Evolutionary conservation across 2,113 vertebrate species (phyloP).

Genomic region (Cathartes aura): DNA sequence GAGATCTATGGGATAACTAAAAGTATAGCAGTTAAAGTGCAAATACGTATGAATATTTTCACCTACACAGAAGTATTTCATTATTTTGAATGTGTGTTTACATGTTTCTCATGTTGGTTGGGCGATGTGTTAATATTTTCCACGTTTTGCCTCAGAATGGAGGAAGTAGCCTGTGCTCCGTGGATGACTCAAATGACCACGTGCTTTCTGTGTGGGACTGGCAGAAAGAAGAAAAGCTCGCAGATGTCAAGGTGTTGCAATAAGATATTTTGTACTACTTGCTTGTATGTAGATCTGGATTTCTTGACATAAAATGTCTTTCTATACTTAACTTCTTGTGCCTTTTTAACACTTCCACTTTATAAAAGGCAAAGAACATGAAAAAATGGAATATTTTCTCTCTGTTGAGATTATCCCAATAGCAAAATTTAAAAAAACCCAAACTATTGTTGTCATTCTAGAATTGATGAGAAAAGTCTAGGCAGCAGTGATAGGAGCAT

Average conservation of each 20-base stretch:
- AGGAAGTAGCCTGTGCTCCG: slow-evolving; percentile 89
- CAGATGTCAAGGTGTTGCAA: slow-evolving; percentile 90
- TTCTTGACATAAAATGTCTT: neutral
- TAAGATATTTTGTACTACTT: slow-evolving; percentile 46
- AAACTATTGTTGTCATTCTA: neutral
- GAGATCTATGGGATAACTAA: neutral
- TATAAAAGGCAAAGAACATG: neutral
- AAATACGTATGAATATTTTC: neutral
- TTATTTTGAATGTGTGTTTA: neutral
- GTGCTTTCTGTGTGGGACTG: slow-evolving; percentile 98
- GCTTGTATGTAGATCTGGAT: slow-evolving; percentile 20
- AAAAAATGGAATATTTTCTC: neutral
- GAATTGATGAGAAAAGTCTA: neutral
- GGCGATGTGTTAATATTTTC: neutral
- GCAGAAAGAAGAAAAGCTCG: slow-evolving; percentile 92
- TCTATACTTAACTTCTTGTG: neutral
- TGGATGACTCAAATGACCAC: slow-evolving; percentile 97
- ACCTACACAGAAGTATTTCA: neutral
- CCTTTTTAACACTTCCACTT: neutral
- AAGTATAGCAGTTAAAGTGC: neutral
- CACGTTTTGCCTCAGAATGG: slow-evolving; percentile 84
- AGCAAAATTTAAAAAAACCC: no score
- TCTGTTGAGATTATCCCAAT: neutral
- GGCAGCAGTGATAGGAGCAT: neutral
- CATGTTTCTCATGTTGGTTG: neutral